Percentiles rank a stretch among this genome's conserved stretches.
Conservation (phyloP, 2,888 invertebrate genomes). For the Subacronicta megacephala region DNA sequence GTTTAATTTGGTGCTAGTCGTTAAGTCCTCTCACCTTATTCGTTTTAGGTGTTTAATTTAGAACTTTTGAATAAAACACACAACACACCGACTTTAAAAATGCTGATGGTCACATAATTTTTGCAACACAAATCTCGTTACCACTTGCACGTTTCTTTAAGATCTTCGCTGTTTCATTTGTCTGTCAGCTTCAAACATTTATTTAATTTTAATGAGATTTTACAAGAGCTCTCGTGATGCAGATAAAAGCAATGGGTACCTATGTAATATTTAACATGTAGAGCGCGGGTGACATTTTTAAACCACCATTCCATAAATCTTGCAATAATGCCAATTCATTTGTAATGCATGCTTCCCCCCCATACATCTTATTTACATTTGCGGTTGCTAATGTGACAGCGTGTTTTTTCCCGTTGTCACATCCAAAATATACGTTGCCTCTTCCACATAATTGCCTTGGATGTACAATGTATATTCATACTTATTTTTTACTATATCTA, state of each 20-base stretch:
- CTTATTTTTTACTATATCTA: constrained; percentile 21
- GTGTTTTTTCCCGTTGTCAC: constrained; percentile 20
- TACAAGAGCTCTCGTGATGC: constrained; percentile 15
- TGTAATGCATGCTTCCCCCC: constrained; percentile 14
- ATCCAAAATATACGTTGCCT: constrained; percentile 21
- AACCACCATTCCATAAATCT: constrained; percentile 32
- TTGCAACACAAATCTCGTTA: too few relatives aligned
- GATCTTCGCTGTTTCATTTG: too few relatives aligned
- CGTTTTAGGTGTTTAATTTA: too few relatives aligned
- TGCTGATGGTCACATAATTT: too few relatives aligned
- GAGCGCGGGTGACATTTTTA: constrained; percentile 20
- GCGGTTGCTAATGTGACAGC: constrained; percentile 32
- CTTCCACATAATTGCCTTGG: constrained; percentile 14
- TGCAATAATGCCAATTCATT: constrained; percentile 31
- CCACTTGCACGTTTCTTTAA: too few relatives aligned
- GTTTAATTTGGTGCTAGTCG: too few relatives aligned
- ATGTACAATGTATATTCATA: constrained; percentile 15
- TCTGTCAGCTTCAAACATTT: constrained; percentile 3
- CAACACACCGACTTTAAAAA: too few relatives aligned
- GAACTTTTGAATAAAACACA: too few relatives aligned
- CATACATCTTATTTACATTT: constrained; percentile 41
- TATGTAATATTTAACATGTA: constrained; percentile 7
- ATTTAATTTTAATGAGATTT: constrained; percentile 21
- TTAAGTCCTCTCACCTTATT: too few relatives aligned
- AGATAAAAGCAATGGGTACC: constrained; percentile 25